Evolutionary conservation across 2,888 invertebrate species (phyloP), one percentile per base, ranked within the genome.

Genomic region (Elysia crispata): DNA sequence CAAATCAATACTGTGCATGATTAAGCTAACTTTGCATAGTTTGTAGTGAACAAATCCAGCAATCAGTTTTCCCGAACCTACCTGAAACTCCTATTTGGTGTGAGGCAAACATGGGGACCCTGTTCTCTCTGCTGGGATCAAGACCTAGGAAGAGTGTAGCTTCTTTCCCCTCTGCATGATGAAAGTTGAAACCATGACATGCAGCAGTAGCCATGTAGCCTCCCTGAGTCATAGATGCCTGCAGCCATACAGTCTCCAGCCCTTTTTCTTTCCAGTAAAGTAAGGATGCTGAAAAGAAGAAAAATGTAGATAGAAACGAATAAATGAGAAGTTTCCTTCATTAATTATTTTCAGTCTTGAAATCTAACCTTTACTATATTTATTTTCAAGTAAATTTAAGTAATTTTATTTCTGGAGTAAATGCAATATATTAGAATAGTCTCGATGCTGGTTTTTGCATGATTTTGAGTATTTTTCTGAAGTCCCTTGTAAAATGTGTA

Each of bases 61-160:
- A 3, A 41, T 6, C 11, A 41, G 41, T 41, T 41, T 41, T 11
- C 41, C 41, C 41, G 5, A 30, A 41, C 81, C 79, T 79, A 90
- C 91, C 91, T 83, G 91, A 89, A 0, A 90, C 91, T 25, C 91
- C 91, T 15, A 91, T 83, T 74, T 91, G 91, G 80, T 91, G 91
- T 15, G 90, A 89, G 13, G 90, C 91, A 85, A 89, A 91, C 64
- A 80, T 82, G 0, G 91, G 91, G 11, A 89, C 86, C 23, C 80
- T 82, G 75, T 87, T 88, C 20, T 76, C 78, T 23, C 76, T 70
- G 1, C 67, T 28, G 1, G 81, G 73, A 15, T 83, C 62, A 11
- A 91, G 83, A 91, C 91, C 90, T 8, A 88, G 80, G 80, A 86
- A 88, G 67, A 91, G 81, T 77, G 87, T 83, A 72, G 89, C 86